Conservation (phyloP, 1,140 invertebrate species). For the Drosophila oshimai region DNA sequence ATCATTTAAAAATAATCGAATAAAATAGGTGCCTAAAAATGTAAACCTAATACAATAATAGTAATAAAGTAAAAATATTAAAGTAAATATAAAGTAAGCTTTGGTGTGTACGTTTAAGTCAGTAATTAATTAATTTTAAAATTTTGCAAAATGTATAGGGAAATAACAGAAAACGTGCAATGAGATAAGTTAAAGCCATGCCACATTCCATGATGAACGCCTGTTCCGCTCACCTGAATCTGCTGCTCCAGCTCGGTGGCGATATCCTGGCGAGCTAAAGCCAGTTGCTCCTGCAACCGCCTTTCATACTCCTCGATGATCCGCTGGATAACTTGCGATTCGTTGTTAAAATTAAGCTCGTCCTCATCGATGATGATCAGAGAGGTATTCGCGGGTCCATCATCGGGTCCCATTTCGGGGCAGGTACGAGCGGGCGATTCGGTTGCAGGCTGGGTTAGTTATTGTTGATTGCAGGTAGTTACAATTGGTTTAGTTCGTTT, state of each 20-base stretch:
- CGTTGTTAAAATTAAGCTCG: constrained; percentile 72
- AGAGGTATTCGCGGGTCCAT: constrained; percentile 46
- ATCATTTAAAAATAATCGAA: no score
- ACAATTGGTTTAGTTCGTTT: constrained; percentile 43
- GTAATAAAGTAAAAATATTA: no score
- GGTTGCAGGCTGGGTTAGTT: constrained; percentile 49
- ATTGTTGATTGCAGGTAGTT: constrained; percentile 55
- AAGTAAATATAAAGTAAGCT: no score
- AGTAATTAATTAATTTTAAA: no score
- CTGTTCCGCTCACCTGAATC: constrained; percentile 84
- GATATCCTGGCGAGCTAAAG: constrained; percentile 85
- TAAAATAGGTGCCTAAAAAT: no score
- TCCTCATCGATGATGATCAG: constrained; percentile 80
- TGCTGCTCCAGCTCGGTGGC: constrained; percentile 85
- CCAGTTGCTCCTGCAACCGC: constrained; percentile 85
- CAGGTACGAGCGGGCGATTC: constrained; percentile 54
- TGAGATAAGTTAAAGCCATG: constrained; percentile 5
- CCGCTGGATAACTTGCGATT: constrained; percentile 82
- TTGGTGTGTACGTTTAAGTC: no score
- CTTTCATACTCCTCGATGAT: constrained; percentile 83
- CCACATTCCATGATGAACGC: not conserved
- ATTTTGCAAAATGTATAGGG: no score
- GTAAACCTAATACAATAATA: no score
- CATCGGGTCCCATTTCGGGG: not conserved
- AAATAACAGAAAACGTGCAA: constrained; percentile 5